A percentile compares a stretch with the other conserved stretches of the same genome.
phyloP scores from a whole-genome alignment of 2,113 vertebrate species.

The Eleginops maclovinus region DNA sequence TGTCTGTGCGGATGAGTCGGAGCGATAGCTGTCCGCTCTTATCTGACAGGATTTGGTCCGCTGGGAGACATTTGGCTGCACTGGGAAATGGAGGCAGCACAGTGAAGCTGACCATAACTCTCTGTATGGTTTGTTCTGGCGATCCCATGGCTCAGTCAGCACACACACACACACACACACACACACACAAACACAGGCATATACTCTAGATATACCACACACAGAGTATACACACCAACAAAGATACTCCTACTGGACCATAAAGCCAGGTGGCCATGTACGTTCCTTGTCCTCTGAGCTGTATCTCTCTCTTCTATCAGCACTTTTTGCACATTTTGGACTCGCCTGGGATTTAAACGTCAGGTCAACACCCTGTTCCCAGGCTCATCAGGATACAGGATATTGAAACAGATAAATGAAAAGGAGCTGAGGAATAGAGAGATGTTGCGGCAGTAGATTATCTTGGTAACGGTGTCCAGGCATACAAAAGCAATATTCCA shows the following conservation, averaged over 20 bases:
- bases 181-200: conserved; percentile 18
- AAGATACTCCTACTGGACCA: conserved; percentile 19
- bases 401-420: conserved; percentile 81
- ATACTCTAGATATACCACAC: conserved; percentile 12
- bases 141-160: conserved; percentile 49
- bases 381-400: conserved; percentile 77
- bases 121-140: conserved; percentile 41
- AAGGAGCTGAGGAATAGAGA: conserved; percentile 62
- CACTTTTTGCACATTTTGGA: conserved; percentile 74
- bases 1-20: conserved; percentile 72
- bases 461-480: conserved; percentile 9
- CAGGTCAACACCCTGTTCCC: conserved; percentile 70
- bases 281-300: conserved; percentile 72
- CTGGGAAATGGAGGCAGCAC: conserved; percentile 56
- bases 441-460: conserved; percentile 53
- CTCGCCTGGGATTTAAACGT: conserved; percentile 75
- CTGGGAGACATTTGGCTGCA: conserved; percentile 65
- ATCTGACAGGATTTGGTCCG: conserved; percentile 76
- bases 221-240: conserved; percentile 38
- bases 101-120: conserved; percentile 68
- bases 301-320: conserved; percentile 73
- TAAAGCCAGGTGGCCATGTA: conserved; percentile 65
- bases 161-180: conserved; percentile 24
- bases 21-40: conserved; percentile 77
- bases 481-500: conserved; percentile 49